Percentiles rank a stretch among this genome's conserved stretches.
Conservation (phyloP, 2,888 invertebrate species). For the Trichopria drosophilae region DNA sequence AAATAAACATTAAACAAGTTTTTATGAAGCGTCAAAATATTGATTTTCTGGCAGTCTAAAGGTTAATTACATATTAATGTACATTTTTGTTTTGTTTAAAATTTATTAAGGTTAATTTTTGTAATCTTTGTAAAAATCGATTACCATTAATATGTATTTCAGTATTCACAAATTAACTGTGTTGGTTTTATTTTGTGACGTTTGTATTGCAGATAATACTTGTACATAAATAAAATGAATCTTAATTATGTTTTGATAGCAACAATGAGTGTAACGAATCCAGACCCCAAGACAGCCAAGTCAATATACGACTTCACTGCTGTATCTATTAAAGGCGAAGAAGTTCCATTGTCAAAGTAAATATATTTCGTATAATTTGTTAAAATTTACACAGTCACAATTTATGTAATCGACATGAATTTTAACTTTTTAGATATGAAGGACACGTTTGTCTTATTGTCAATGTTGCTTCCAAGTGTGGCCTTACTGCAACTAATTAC, state of each 20-base stretch:
- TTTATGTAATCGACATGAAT: background rate
- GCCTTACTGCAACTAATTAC: constrained; percentile 80
- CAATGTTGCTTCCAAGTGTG: constrained; percentile 88
- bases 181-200: too few species aligned
- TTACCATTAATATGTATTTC: too few species aligned
- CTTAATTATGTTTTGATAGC: constrained; percentile 4
- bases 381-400: background rate
- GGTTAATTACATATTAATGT: too few species aligned
- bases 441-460: constrained; percentile 83
- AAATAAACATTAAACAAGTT: too few species aligned
- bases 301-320: constrained; percentile 82
- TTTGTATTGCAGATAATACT: too few species aligned
- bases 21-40: too few species aligned
- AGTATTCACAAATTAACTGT: too few species aligned
- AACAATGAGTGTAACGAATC: constrained; percentile 47
- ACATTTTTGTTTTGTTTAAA: too few species aligned
- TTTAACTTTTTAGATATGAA: constrained; percentile 61
- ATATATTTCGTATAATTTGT: constrained; percentile 16
- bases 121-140: too few species aligned
- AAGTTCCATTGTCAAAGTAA: constrained; percentile 74
- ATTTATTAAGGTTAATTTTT: too few species aligned
- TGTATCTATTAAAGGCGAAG: constrained; percentile 79
- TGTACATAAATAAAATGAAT: too few species aligned
- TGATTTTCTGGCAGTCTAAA: too few species aligned
- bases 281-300: constrained; percentile 68